Evolutionary conservation across 2,113 vertebrate genomes (phyloP), one percentile per base, ranked within the genome.

Genomic region (Ceyx cyanopectus): DNA sequence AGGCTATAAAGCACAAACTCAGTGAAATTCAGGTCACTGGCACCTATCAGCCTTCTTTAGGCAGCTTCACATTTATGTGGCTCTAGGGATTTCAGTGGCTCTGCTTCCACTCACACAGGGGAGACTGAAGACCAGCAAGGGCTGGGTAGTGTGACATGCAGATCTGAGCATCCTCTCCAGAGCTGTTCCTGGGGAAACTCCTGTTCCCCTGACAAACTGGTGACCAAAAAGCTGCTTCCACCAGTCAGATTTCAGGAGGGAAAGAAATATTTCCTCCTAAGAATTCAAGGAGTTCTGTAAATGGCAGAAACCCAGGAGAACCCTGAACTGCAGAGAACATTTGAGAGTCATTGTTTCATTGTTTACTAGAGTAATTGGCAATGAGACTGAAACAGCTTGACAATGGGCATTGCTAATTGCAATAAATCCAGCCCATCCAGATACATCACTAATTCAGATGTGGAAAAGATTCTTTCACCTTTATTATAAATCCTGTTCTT

Each of bases 21-120:
- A 61, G 65, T 84, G 81, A 92, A 92, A 96, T 93, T 81, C 69
- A 87, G 91, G 93, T 92, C 87, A 91, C 78, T 85, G 87, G 78
- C 84, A 94, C 84, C 87, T 92, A 27, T 81, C 84, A 78, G 75
- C 41, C 50, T 90, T 43, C 85, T 91, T 83, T 12, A 75, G 61
- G 74, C 40, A 91, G 82, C 83, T 70, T 73, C 67, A 51, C 46
- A 6, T 62, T 61, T 51, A 9, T 21, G 82, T 81, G 62, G 72
- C 82, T 73, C 87, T 3, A 56, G 73, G 85, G 88, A 86, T 80
- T 67, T 85, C 54, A 74, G 27, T 14, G 46, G 69, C 82, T 77
- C 76, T 94, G 40, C 79, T 53, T 10, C 73, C 83, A 79, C 43
- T 70, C 77, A 37, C 54, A 92, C 24, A 12, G 79, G 77, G 15